Base-by-base conservation (phyloP, 2,113 vertebrate genomes). In the Ochotona princeps region DNA sequence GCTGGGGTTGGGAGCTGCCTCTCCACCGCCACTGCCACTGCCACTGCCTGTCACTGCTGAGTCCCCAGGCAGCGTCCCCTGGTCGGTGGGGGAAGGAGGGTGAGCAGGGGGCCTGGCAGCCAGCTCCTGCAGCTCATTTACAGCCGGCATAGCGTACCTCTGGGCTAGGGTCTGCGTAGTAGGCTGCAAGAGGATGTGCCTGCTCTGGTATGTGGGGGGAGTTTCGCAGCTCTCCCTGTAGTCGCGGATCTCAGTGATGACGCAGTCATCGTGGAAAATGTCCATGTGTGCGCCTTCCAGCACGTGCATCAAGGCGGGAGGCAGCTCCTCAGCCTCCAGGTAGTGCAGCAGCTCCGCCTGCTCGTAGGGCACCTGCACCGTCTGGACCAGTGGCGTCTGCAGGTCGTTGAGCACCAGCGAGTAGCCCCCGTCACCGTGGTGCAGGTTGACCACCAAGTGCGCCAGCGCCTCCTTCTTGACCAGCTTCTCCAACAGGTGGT, bases 401-500 rank as follows among this genome's bases (percentile, higher is more conserved):
- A 99, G 98, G 57, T 99, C 99, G 96, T 98, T 98, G 89, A 99
- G 98, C 99, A 99, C 99, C 91, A 99, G 97, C 13, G 99, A 99
- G 95, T 99, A 99, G 90, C 99, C 99, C 97, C 99, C 98, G 26
- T 99, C 99, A 95, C 99, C 99, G 1, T 99, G 99, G 97, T 99
- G 99, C n/a, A 99, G 97, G 95, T 98, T 99, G 96, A 99, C 98
- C 92, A 99, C 99, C 73, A 99, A 97, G 97, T 98, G 98, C 0
- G 99, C 98, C 82, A 99, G 96, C 0, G 98, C 97, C 97, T 99
- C 99, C 97, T 99, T 99, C 97, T 98, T 98, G 82, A 99, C 97
- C 69, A 99, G 98, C 98, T 99, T 99, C 97, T 99, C 99, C 93
- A 99, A 98, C 96, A 99, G 98, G 98, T 99, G 99, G 97, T 99